Evolutionary conservation across 2,797 vertebrate genomes (phyloP), one percentile per base, ranked within the genome.

Genomic region (Monodelphis domestica): DNA sequence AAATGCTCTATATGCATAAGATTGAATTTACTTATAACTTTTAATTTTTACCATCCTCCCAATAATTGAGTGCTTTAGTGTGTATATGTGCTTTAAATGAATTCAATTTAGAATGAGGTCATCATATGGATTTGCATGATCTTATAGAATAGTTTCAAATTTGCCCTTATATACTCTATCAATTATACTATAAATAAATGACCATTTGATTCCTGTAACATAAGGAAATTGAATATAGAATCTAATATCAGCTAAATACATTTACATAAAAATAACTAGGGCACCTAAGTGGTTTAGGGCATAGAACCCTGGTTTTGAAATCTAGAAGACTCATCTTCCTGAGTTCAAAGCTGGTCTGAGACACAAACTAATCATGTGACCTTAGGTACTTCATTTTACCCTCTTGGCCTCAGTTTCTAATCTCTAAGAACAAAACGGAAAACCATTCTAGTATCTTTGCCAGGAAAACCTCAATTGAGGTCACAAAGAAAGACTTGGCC

Each of bases 1-100:
- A 52, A 92, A 63, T 90, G 53, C 51, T 87, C 33, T 89, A 90
- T 89, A 33, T 4, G 63, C 12, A 54, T 70, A 0, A 12, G 88
- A 54, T 95, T 93, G 91, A 94, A 59, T 55, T 28, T 63, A 92
- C 52, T 10, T 1, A 51, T 55, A 52, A 87, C 92, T 93, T 17
- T 55, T 89, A 78, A 88, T 52, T 29, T 89, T 94, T 95, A 45
- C 88, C 5, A 59, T 90, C 53, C 10, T 57, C 53, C 2, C n/a
- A 38, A 33, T 4, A 38, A 0, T 3, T 7, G 12, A 87, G 45
- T 54, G 54, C 11, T 63, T 54, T 54, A 89, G 0, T 57, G 1
- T 29, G 84, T 12, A 6, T 45, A 70, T 87, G 54, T 54, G 59
- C 59, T 12, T 87, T 59, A 87, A 12, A 91, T 88, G 45, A 78